Conservation (phyloP, 2,113 vertebrate species). For the Macaca nemestrina region DNA sequence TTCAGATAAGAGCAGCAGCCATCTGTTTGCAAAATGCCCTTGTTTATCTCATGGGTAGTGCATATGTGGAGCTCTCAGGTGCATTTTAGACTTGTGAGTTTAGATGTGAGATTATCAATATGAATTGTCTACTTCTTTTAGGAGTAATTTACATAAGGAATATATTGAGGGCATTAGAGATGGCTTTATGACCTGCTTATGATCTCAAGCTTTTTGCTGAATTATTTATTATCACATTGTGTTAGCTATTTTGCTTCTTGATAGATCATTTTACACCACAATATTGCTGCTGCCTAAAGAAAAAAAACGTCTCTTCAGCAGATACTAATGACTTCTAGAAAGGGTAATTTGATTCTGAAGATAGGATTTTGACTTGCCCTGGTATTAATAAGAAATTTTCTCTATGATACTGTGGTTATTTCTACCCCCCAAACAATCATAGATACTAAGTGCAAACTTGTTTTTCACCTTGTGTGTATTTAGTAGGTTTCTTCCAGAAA, state of each 20-base stretch:
- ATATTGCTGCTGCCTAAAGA: constrained; percentile 63
- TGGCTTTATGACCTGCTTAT: constrained; percentile 63
- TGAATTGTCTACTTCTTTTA: constrained; percentile 36
- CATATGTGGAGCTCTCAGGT: constrained; percentile 37
- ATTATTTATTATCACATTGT: constrained; percentile 82
- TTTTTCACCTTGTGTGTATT: not conserved
- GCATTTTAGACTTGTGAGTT: constrained; percentile 23
- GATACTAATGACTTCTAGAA: constrained; percentile 68
- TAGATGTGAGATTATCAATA: constrained; percentile 6
- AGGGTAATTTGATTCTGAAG: constrained; percentile 71
- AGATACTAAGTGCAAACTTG: not conserved
- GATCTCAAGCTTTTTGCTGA: constrained; percentile 67
- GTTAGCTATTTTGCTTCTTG: constrained; percentile 74
- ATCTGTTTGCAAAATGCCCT: constrained; percentile 27
- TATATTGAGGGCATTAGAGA: not conserved
- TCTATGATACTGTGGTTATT: not conserved
- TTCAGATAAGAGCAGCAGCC: not conserved
- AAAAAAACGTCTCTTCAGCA: constrained; percentile 65
- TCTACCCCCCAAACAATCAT: not conserved
- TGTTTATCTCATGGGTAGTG: not conserved
- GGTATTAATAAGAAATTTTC: constrained; percentile 50
- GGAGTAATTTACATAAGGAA: constrained; percentile 51
- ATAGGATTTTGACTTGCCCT: constrained; percentile 43
- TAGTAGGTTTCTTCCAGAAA: not conserved
- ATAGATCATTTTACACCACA: constrained; percentile 78